Evolutionary conservation across 2,113 vertebrate species (phyloP), one percentile per base, ranked within the genome.

Genomic region (Rhinolophus sinicus): DNA sequence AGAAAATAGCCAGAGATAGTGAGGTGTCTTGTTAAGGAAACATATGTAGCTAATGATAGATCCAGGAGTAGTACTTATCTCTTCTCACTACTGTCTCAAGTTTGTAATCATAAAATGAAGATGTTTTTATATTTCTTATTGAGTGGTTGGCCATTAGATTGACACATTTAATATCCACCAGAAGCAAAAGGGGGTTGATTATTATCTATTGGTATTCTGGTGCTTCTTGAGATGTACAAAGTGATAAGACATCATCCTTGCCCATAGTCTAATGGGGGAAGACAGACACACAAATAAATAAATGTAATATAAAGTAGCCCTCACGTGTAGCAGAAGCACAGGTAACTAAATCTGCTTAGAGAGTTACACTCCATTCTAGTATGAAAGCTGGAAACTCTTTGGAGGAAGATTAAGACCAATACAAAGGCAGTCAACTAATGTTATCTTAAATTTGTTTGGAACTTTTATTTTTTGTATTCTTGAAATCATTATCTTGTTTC

Each of bases 401-500:
- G 19, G 47, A 90, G 35, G 40, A 67, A 67, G 38, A 60, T 87
- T 24, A 84, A 65, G 24, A 72, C 82, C 26, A 72, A 19, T 76
- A 84, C 64, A 91, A 80, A 94, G n/a, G 62, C 22, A 65, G 52
- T 44, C 56, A 84, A 18, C 30, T 70, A 56, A 73, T 40, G 44
- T 5, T 93, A 0, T 87, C 15, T 90, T 67, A 93, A 38, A 38
- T 90, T 40, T 96, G 12, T 83, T 77, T 75, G 33, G 16, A 93
- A 69, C 35, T 91, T 94, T 73, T 77, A 60, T 50, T 84, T 92
- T 89, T 82, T 94, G 8, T 83, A 6, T 89, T 72, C 38, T 84
- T 97, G 44, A 93, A 96, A 90, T 96, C 24, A 50, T 72, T 86
- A 30, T 88, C 44, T 82, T 90, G 18, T 88, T 84, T 90, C 33